Evolutionary conservation across 2,888 invertebrate genomes (phyloP).

Genomic region (Hirtodrosophila duncani): DNA sequence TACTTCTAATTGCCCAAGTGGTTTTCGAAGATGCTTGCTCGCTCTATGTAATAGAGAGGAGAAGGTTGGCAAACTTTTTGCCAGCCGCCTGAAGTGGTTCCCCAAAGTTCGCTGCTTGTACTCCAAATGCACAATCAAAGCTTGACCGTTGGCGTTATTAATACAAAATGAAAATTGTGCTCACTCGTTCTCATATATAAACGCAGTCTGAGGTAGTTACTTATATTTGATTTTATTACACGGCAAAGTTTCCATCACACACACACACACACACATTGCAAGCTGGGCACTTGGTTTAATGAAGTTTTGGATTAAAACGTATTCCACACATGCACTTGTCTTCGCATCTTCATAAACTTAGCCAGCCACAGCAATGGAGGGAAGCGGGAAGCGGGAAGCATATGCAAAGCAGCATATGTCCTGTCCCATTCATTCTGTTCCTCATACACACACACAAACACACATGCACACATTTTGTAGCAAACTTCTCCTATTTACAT

Average conservation of each 20-base stretch:
- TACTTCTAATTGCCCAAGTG: constrained; percentile 66
- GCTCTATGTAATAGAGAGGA: constrained; percentile 53
- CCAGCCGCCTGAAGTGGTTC: constrained; percentile 2
- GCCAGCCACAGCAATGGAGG: too few species aligned
- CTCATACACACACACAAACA: too few species aligned
- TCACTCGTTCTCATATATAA: constrained; percentile 25
- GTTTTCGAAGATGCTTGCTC: constrained; percentile 46
- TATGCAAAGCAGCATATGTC: too few species aligned
- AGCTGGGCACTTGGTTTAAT: constrained; percentile 51
- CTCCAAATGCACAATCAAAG: constrained; percentile 62
- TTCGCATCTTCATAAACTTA: too few species aligned
- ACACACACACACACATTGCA: too few species aligned
- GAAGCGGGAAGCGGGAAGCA: too few species aligned
- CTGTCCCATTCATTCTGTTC: too few species aligned
- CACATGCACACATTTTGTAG: too few species aligned
- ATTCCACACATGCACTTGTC: neutral
- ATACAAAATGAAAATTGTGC: constrained; percentile 46
- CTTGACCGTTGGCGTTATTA: constrained; percentile 56
- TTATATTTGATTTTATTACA: constrained; percentile 56
- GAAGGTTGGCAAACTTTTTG: constrained; percentile 21
- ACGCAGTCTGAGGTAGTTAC: constrained; percentile 18
- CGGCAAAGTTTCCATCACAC: constrained; percentile 35
- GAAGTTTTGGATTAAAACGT: constrained; percentile 46
- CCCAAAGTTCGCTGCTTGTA: constrained; percentile 10
- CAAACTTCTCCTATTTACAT: neutral